phyloP scores from a whole-genome alignment of 2,888 invertebrate genomes.

The Clanis bilineata region DNA sequence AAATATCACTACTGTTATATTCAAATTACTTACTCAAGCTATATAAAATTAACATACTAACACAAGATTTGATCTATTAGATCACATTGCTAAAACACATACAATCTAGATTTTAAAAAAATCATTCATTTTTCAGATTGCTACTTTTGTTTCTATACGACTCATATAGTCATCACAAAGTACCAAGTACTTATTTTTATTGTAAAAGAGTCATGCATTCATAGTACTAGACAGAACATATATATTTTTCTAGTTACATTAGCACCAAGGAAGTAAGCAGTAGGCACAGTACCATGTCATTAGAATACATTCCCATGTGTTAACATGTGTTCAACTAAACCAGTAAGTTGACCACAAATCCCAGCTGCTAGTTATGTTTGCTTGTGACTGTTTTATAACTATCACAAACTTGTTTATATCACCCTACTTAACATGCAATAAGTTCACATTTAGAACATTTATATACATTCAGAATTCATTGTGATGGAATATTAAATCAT shows the following conservation, averaged over 20 bases:
- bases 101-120: neutral
- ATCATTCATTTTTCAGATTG: neutral
- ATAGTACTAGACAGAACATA: no score
- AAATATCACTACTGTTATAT: no score
- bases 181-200: no score
- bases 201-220: no score
- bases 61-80: no score
- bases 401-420: conserved; percentile 1
- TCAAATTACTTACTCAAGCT: no score
- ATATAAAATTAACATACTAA: no score
- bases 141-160: no score
- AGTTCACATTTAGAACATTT: neutral
- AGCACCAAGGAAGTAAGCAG: neutral
- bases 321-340: neutral
- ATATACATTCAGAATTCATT: neutral
- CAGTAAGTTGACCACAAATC: neutral
- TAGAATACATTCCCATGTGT: neutral
- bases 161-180: no score
- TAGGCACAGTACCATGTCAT: neutral
- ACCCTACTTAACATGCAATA: neutral
- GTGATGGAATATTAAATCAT: neutral
- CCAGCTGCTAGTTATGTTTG: neutral
- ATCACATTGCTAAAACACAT: neutral
- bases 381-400: neutral
- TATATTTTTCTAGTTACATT: neutral